These are phyloP conservation scores for Pelecanus crispus DNA, from an alignment of 2,113 vertebrate genomes.

Conservation along the genomic window DNA sequence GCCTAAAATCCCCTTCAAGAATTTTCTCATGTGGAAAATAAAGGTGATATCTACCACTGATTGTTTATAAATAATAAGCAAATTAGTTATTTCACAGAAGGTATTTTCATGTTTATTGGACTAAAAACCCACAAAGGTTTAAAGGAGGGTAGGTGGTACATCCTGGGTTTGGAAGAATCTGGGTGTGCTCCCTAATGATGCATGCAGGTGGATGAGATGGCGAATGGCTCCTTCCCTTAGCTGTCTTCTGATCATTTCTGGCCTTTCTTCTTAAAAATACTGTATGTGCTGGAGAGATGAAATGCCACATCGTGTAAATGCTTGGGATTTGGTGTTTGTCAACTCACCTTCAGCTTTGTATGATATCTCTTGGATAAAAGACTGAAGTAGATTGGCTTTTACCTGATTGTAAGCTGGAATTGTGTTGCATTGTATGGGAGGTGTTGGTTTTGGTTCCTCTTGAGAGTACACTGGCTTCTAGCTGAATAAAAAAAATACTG, in stretches of 20 bases:
- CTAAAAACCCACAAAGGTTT: background rate
- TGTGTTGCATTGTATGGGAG: background rate
- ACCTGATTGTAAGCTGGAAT: background rate
- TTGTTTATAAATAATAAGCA: background rate
- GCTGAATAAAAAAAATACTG: background rate
- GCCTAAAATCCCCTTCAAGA: background rate
- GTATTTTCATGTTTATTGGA: background rate
- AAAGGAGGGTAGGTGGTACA: background rate
- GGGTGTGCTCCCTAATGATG: fast-evolving
- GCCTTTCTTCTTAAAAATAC: background rate
- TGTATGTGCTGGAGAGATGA: background rate
- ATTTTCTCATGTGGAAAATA: background rate
- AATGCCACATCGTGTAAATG: background rate
- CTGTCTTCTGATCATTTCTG: background rate
- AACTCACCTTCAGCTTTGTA: background rate
- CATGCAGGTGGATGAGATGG: background rate
- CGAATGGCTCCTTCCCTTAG: background rate
- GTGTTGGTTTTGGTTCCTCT: background rate
- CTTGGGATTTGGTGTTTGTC: background rate
- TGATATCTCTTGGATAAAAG: background rate
- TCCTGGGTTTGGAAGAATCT: background rate
- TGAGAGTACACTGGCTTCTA: background rate
- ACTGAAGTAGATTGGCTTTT: background rate
- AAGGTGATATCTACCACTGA: background rate
- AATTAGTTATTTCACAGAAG: background rate